These are phyloP conservation scores for Ophonus ardosiacus DNA, from an alignment of 2,888 invertebrate species.

Conservation along the genomic window DNA sequence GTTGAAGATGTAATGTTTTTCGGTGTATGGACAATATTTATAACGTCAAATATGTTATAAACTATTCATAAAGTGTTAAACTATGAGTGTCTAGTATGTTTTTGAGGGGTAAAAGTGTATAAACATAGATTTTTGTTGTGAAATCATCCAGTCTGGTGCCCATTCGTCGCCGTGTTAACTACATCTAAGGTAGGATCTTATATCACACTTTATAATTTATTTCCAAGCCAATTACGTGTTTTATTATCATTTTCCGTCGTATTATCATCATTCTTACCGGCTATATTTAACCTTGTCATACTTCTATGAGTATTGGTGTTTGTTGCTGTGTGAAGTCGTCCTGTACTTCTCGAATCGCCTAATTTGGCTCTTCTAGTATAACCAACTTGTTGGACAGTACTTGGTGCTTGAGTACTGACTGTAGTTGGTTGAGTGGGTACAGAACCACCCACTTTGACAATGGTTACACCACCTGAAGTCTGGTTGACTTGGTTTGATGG, in stretches of 20 bases:
- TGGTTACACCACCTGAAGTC: constrained; percentile 87
- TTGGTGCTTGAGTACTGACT: constrained; percentile 66
- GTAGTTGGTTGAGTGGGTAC: constrained; percentile 66
- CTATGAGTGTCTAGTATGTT: too few species aligned
- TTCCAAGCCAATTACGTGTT: not conserved
- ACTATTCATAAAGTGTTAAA: too few species aligned
- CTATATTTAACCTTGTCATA: constrained; percentile 87
- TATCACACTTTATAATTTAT: not conserved
- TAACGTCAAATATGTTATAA: too few species aligned
- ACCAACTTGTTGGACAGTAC: constrained; percentile 71
- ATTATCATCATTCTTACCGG: constrained; percentile 74
- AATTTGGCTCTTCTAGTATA: constrained; percentile 82
- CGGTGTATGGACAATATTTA: too few species aligned
- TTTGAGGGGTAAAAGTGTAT: too few species aligned
- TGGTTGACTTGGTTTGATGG: constrained; percentile 81
- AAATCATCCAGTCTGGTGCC: too few species aligned
- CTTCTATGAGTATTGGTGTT: constrained; percentile 86
- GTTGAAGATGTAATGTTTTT: too few species aligned
- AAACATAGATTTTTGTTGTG: too few species aligned
- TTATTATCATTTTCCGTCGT: not conserved
- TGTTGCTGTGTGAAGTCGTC: constrained; percentile 83
- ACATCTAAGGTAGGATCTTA: too few species aligned
- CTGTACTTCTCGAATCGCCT: constrained; percentile 87
- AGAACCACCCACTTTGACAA: constrained; percentile 84
- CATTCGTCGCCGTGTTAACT: too few species aligned